Percentiles rank a stretch among this genome's conserved stretches.
Conservation (phyloP, 2,113 vertebrate species). For the Amazona vittata region DNA sequence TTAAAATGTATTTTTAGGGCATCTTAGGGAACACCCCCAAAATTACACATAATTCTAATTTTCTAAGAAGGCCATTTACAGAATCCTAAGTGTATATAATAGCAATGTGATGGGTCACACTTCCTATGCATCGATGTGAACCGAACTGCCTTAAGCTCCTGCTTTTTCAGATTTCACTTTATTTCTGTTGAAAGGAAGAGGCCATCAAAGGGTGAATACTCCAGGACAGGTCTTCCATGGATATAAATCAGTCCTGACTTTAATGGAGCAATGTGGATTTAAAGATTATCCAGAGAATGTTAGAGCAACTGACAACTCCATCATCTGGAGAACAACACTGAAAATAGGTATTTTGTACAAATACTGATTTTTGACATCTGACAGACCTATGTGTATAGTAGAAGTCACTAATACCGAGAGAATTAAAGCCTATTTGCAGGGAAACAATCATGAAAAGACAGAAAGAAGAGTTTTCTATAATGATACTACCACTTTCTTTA, state of each 20-base stretch:
- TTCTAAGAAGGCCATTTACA: background rate
- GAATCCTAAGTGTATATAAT: background rate
- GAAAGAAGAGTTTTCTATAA: background rate
- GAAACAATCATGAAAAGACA: background rate
- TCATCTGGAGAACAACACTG: background rate
- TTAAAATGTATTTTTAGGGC: background rate
- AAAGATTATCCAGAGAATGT: background rate
- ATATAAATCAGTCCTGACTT: background rate
- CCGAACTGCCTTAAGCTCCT: background rate
- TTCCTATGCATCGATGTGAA: background rate
- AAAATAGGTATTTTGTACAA: background rate
- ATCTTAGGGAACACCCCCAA: background rate
- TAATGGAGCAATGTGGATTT: constrained; percentile 1
- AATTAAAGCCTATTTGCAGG: background rate
- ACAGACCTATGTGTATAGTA: background rate
- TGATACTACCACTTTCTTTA: background rate
- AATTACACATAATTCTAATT: background rate
- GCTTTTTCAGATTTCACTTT: background rate
- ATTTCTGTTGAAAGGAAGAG: background rate
- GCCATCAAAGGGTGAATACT: background rate
- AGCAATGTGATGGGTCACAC: background rate
- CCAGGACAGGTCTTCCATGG: background rate
- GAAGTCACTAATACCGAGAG: background rate
- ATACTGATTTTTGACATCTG: background rate
- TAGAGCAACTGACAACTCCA: background rate